Evolutionary conservation across 2,888 invertebrate species (phyloP), one percentile per base, ranked within the genome.

Genomic region (Mellilla xanthometata): DNA sequence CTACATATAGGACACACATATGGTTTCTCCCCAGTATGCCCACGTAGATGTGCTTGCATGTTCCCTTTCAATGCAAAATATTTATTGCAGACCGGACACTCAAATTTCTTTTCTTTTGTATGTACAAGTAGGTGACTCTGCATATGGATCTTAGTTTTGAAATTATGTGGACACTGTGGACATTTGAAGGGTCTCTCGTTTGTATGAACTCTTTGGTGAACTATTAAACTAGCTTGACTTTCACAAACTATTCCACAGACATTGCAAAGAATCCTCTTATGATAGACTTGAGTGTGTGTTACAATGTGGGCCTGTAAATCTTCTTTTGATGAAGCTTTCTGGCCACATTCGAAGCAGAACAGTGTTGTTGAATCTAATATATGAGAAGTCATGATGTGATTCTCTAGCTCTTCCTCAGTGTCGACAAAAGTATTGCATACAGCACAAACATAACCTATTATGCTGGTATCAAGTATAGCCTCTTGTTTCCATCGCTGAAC

Each of bases 121-220:
- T 24, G 24, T 8, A n/a, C 40, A 35, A 36, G 35, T 35, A 31
- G 42, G 39, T 43, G 49, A 39, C 39, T 30, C 40, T 40, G 24
- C n/a, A 24, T 7, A 24, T 24, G 24, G 8, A n/a, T 24, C 8
- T n/a, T 24, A 24, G 24, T 24, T 24, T 24, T 24, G 24, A 24
- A 24, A n/a, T 5, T 24, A 3, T n/a, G 24, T 4, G 7, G 2
- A 8, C 24, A 24, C 7, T 7, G 2, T 7, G 7, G 24, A n/a
- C 24, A 24, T n/a, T 7, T 2, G 8, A 24, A 24, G 2, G 24
- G 24, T 8, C 24, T 24, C 24, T 24, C 24, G 24, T 24, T 24
- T n/a, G 24, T 24, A 24, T 24, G 24, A 7, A 24, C 24, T n/a
- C 24, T 1, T n/a, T n/a, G 7, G 8, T 24, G 24, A 0, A 24